Evolutionary conservation across 2,113 vertebrate species (phyloP).

Genomic region (Tiliqua scincoides): DNA sequence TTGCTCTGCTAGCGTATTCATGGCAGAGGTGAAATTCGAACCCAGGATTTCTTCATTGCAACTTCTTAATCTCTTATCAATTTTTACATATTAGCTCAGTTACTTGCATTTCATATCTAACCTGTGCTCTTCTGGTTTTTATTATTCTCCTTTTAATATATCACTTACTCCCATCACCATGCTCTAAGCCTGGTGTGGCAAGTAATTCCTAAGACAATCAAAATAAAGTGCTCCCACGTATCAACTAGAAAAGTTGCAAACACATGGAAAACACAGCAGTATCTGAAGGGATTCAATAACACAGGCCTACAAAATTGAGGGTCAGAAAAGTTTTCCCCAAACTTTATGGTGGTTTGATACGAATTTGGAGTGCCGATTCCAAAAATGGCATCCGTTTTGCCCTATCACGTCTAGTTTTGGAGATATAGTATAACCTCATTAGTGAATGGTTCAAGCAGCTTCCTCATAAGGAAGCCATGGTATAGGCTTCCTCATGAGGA

Average conservation of each 20-base stretch:
- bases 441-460: no score
- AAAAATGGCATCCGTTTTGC: no score
- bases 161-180: not conserved
- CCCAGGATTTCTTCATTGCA: not conserved
- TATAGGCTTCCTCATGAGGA: no score
- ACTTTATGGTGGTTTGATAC: no score
- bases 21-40: no score
- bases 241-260: not conserved
- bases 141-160: not conserved
- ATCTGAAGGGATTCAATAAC: not conserved
- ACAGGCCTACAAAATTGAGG: no score
- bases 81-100: not conserved
- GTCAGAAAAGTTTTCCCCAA: no score
- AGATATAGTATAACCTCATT: no score
- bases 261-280: slow-evolving; percentile 12
- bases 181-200: not conserved
- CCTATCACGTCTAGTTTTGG: no score
- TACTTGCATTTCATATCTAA: not conserved
- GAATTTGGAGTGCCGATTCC: no score
- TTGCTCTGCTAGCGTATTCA: no score
- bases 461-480: no score
- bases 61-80: not conserved
- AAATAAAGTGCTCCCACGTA: slow-evolving; percentile 27
- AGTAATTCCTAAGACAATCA: slow-evolving; percentile 44
- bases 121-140: not conserved